Base-by-base conservation (phyloP, 2,888 invertebrate genomes). In the Timema cristinae region DNA sequence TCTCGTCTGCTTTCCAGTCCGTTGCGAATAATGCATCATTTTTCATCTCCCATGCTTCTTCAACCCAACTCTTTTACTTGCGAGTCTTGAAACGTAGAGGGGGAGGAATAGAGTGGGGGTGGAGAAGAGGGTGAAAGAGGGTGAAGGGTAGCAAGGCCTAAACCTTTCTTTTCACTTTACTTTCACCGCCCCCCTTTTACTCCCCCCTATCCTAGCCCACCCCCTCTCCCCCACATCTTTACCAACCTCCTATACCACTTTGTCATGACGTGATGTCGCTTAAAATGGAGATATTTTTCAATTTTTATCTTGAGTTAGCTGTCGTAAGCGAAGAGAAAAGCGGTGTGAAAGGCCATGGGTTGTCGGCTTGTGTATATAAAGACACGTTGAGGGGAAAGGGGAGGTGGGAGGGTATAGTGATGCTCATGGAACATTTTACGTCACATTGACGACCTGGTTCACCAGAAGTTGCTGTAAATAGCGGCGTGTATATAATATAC, bases 1-100 rank as follows among this genome's bases (percentile, higher is more conserved):
- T 69, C 50, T 52, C 71, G 59, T 68, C 72, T 66, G 59, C 67
- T 67, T 67, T 67, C 68, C 71, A 71, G 61, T 59, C 67, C 71
- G 71, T 51, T 59, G 56, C 59, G 74, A 74, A 73, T 74, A 73
- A 73, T 74, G 73, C 74, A 63, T 74, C 74, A 74, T 74, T 74
- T 74, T 74, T 74, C 74, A 74, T 73, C 74, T 71, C 63, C 56
- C n/a, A 15, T 63, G 50, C 70, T 70, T 68, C 68, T 52, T 68
- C 71, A 51, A 48, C 70, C 52, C 52, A 66, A 52, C 59, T n/a
- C 59, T 67, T 67, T 67, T 71, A 59, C 67, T 51, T 15, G 56
- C 56, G 68, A 52, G 54, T 68, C 59, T 71, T 66, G 59, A 67
- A 61, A 67, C 67, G 15, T 63, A n/a, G 54, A 54, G 54, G 54